Percentiles rank a stretch among this genome's conserved stretches.
These are phyloP conservation scores for Andrena bucephala DNA, from an alignment of 2,888 invertebrate genomes.

Conservation along the genomic window DNA sequence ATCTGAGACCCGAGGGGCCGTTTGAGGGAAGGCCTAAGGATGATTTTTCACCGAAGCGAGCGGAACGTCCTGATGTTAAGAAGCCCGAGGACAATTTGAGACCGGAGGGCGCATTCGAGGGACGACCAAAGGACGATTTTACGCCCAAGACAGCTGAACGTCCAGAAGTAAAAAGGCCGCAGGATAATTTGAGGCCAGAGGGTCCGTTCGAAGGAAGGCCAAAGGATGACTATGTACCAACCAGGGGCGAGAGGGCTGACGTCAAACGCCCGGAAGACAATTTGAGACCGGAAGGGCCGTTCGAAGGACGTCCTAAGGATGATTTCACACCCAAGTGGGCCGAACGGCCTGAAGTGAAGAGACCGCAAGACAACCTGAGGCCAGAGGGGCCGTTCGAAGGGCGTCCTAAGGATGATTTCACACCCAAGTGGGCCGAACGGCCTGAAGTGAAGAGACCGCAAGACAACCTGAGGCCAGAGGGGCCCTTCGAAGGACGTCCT, in stretches of 20 bases:
- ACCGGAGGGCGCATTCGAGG: conserved; percentile 82
- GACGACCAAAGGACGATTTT: conserved; percentile 85
- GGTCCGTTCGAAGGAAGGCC: conserved; percentile 86
- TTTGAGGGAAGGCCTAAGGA: conserved; percentile 22
- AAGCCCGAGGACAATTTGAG: conserved; percentile 87
- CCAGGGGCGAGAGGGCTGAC: conserved; percentile 80
- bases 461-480: conserved; percentile 87
- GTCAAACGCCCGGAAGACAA: conserved; percentile 87
- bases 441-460: conserved; percentile 82
- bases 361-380: conserved; percentile 86
- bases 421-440: conserved; percentile 84
- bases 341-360: conserved; percentile 73
- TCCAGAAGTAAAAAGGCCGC: conserved; percentile 74
- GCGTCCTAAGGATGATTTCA: conserved; percentile 83
- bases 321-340: conserved; percentile 86
- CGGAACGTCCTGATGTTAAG: conserved; percentile 86
- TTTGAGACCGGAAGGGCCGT: conserved; percentile 85
- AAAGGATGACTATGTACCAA: conserved; percentile 83
- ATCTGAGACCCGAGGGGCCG: conserved; percentile 15
- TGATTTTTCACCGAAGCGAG: not conserved
- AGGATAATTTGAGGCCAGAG: conserved; percentile 86
- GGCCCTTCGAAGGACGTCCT: conserved; percentile 80
- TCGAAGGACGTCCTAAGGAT: conserved; percentile 81
- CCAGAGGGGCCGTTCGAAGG: conserved; percentile 86
- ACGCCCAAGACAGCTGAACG: conserved; percentile 81